These are phyloP conservation scores for Apamea sordens DNA, from an alignment of 2,888 invertebrate genomes.

Conservation along the genomic window DNA sequence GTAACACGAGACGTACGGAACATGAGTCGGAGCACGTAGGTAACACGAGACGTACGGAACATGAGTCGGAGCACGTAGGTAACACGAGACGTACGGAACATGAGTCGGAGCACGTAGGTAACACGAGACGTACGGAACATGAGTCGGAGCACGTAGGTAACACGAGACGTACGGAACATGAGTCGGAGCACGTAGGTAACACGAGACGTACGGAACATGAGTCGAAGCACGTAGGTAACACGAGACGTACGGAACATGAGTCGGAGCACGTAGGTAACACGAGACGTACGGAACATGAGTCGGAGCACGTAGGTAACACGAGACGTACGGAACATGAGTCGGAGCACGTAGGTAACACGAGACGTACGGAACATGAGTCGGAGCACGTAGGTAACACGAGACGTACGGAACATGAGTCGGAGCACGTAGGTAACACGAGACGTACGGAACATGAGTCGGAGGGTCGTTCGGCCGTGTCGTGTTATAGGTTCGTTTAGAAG, in stretches of 20 bases:
- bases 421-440: constrained; percentile 14
- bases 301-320: constrained; percentile 6
- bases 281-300: constrained; percentile 3
- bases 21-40: neutral
- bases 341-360: constrained; percentile 13
- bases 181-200: constrained; percentile 14
- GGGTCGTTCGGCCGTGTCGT: neutral
- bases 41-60: too few relatives aligned
- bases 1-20: too few relatives aligned
- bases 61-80: neutral
- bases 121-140: neutral
- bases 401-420: neutral
- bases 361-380: neutral
- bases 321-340: constrained; percentile 4
- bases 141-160: constrained; percentile 14
- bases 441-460: neutral
- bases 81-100: neutral
- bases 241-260: neutral
- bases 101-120: constrained; percentile 16
- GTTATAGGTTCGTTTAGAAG: neutral
- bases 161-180: neutral
- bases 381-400: constrained; percentile 15
- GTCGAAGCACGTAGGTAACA: too few relatives aligned
- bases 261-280: constrained; percentile 7
- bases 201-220: neutral